A percentile compares a stretch with the other conserved stretches of the same genome.
Evolutionary conservation across 2,888 invertebrate species (phyloP).

Genomic region (Plemyria rubiginata): DNA sequence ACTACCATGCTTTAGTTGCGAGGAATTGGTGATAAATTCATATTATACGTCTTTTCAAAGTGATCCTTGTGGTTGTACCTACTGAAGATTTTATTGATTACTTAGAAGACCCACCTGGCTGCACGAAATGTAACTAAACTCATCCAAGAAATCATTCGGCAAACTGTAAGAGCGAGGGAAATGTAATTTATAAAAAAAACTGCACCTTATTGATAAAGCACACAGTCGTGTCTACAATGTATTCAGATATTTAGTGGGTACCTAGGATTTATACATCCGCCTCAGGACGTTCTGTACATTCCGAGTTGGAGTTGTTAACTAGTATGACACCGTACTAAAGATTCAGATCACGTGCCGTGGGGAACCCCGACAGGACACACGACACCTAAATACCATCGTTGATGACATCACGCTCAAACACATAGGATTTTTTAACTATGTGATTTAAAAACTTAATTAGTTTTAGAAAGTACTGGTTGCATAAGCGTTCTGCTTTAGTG

Average conservation of each 20-base stretch:
- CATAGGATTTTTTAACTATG: constrained; percentile 52
- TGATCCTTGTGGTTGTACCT: no score
- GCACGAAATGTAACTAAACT: no score
- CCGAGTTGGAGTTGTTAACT: constrained; percentile 39
- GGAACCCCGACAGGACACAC: constrained; percentile 66
- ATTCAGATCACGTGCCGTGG: constrained; percentile 69
- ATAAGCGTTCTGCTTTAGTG: constrained; percentile 18
- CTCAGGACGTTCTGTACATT: constrained; percentile 42
- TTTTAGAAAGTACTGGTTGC: constrained; percentile 38
- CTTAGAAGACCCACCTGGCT: no score
- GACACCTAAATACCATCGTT: constrained; percentile 61
- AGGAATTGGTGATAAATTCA: no score
- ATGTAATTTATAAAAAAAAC: no score
- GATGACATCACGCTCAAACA: constrained; percentile 67
- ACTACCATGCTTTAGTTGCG: no score
- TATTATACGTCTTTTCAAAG: no score
- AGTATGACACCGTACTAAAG: constrained; percentile 45
- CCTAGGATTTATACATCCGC: constrained; percentile 51
- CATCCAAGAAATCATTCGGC: no score
- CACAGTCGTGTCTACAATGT: constrained; percentile 1
- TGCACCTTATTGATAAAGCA: no score
- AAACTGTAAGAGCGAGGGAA: no score
- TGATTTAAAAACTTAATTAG: constrained; percentile 43
- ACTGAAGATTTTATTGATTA: no score
- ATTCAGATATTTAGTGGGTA: constrained; percentile 16